phyloP scores from a whole-genome alignment of 2,888 invertebrate species.

The Neoscelio sp. region DNA sequence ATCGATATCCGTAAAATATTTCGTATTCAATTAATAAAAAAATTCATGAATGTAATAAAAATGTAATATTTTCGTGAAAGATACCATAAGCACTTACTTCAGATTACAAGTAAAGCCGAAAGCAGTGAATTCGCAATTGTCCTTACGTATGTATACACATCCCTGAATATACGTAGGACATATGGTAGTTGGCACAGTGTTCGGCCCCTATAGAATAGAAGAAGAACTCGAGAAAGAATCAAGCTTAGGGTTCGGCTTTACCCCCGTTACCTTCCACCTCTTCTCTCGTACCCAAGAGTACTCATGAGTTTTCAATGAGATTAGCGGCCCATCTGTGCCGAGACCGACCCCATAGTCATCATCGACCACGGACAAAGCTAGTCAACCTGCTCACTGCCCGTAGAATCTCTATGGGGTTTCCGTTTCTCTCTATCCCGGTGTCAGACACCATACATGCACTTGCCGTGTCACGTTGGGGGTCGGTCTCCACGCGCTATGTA shows the following conservation, averaged over 20 bases:
- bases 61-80: conserved; percentile 3
- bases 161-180: conserved; percentile 81
- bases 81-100: conserved; percentile 39
- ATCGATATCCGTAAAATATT: no score
- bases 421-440: conserved; percentile 63
- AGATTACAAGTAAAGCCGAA: conserved; percentile 60
- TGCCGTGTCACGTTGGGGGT: conserved; percentile 70
- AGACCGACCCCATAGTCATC: conserved; percentile 81
- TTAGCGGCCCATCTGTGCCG: conserved; percentile 83
- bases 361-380: conserved; percentile 81
- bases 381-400: conserved; percentile 80
- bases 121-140: conserved; percentile 59
- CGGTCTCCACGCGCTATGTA: conserved; percentile 35
- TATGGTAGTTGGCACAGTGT: conserved; percentile 82
- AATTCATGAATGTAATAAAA: conserved; percentile 9
- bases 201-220: conserved; percentile 75
- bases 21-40: background rate
- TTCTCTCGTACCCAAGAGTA: conserved; percentile 77
- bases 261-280: conserved; percentile 66
- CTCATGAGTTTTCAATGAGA: conserved; percentile 83
- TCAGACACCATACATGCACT: conserved; percentile 74
- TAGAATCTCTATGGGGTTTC: conserved; percentile 75
- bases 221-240: conserved; percentile 70
- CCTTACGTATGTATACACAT: conserved; percentile 67
- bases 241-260: conserved; percentile 72